Conservation (phyloP, 2,888 invertebrate species). For the Callinectes sapidus region DNA sequence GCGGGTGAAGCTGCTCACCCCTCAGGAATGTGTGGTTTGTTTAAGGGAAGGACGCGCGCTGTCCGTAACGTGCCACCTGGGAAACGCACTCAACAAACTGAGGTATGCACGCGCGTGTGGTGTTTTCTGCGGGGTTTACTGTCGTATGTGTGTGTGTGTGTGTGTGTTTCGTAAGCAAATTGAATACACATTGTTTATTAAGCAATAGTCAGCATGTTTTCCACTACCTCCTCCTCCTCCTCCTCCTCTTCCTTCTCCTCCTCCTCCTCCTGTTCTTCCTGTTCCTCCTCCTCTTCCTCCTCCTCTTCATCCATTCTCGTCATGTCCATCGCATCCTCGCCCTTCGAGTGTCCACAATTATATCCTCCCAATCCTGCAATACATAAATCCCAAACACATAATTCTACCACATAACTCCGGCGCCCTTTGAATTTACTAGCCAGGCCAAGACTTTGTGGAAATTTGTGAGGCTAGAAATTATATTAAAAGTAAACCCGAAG, state of each 20-base stretch:
- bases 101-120: not conserved
- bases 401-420: not conserved
- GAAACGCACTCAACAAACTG: not conserved
- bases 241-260: not conserved
- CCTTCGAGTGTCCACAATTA: not conserved
- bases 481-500: not conserved
- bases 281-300: not conserved
- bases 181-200: not conserved
- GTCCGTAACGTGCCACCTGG: not conserved
- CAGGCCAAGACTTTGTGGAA: not conserved
- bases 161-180: not conserved
- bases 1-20: not conserved
- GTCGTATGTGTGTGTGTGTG: not conserved
- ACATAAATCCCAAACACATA: conserved; percentile 7
- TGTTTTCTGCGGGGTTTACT: not conserved
- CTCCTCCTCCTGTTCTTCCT: not conserved
- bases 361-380: not conserved
- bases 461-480: not conserved
- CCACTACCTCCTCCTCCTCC: not conserved
- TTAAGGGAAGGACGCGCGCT: not conserved
- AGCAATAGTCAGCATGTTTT: not conserved
- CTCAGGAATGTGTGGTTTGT: not conserved
- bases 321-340: not conserved
- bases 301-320: not conserved
- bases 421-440: not conserved